Base-by-base conservation (phyloP, 2,888 invertebrate genomes). In the Caenorhabditis becei region DNA sequence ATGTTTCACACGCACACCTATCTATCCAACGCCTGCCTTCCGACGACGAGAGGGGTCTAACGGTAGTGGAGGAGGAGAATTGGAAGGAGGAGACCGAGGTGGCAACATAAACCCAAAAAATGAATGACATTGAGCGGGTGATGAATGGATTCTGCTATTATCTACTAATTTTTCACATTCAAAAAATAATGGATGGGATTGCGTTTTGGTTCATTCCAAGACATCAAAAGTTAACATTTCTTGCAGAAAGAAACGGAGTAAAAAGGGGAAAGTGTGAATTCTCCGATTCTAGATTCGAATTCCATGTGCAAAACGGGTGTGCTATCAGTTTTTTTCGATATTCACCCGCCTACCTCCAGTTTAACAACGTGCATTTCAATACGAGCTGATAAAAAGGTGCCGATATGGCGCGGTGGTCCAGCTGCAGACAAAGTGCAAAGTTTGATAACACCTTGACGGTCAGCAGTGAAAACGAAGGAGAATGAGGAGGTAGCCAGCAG, bases 381-480 rank as follows among this genome's bases (percentile, higher is more conserved):
- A 11, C 41, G 49, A 44, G 37, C 66, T 75, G 75, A 75, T 72
- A 72, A 62, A 49, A 18, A 41, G 35, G 62, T 47, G 71, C 35
- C 44, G 56, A 58, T 18, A 65, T 65, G 72, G 32, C 65, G 72
- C 72, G 75, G 66, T 75, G 75, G 75, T 75, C 75, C 75, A 44
- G 14, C 20, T 20, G 11, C 16, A 56, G 41, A 44, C 28, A 75
- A 75, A 75, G 75, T 75, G 66, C 75, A 66, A 61, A 7, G 23
- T 20, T 44, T 61, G 75, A 75, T 75, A 75, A 75, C 24, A 44
- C 2, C n/a, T 2, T n/a, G 14, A 5, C 11, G 56, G 54, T 20
- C 53, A 35, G 35, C n/a, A 32, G 20, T 41, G 14, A 54, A 24
- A 66, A 24, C 3, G 11, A 37, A 28, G 20, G 28, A 53, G 14